These are phyloP conservation scores for Geophilus truncorum DNA, from an alignment of 2,888 invertebrate genomes.

Conservation along the genomic window DNA sequence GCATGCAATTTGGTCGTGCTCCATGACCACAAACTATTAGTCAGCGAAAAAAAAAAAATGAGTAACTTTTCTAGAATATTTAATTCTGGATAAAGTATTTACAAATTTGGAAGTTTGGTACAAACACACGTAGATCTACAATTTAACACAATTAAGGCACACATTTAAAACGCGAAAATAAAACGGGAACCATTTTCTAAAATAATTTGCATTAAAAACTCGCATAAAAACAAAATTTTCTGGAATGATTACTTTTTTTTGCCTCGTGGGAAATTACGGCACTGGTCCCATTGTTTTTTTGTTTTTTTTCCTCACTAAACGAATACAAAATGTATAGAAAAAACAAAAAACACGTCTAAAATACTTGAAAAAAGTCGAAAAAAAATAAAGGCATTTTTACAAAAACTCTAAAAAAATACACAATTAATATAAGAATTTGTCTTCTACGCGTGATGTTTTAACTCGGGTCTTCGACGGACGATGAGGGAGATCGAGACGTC, in stretches of 20 bases:
- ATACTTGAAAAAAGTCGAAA: not conserved
- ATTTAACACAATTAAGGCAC: slow-evolving; percentile 18
- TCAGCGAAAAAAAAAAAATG: not conserved
- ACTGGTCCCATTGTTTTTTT: not conserved
- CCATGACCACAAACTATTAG: not conserved
- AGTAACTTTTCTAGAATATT: not conserved
- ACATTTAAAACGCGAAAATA: not conserved
- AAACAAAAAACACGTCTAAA: not conserved
- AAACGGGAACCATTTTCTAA: not conserved
- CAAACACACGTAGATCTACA: not conserved
- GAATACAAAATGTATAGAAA: not conserved
- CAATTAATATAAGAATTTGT: not conserved
- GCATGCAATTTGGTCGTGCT: not conserved
- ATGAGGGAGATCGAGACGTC: not conserved
- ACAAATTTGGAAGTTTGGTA: not conserved
- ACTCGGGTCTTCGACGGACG: not conserved
- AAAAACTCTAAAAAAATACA: too few species aligned
- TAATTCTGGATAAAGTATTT: not conserved
- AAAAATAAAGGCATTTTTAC: too few species aligned
- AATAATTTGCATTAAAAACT: not conserved
- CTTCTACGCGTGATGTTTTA: not conserved
- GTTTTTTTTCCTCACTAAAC: not conserved
- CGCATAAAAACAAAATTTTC: not conserved
- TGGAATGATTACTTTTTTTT: not conserved
- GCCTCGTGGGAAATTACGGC: not conserved